These are phyloP conservation scores for Pterostichus madidus DNA, from an alignment of 2,888 invertebrate genomes.

Conservation along the genomic window DNA sequence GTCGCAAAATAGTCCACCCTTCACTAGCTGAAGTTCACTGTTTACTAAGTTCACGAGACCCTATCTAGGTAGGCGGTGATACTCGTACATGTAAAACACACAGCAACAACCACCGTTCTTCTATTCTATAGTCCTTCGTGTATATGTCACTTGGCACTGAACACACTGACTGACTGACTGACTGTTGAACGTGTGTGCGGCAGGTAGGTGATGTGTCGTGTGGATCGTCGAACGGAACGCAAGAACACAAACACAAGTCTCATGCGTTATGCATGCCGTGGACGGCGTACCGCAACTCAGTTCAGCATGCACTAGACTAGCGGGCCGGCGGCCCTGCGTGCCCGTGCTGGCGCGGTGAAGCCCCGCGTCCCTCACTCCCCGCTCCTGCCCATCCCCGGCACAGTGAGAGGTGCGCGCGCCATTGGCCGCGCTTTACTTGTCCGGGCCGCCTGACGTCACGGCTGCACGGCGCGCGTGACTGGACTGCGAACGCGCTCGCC, in stretches of 20 bases:
- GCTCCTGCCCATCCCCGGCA: conserved; percentile 71
- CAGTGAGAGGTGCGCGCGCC: conserved; percentile 75
- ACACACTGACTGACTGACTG: conserved; percentile 17
- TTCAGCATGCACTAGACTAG: conserved; percentile 80
- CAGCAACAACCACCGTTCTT: not conserved
- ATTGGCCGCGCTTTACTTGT: conserved; percentile 75
- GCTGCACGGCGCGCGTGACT: conserved; percentile 72
- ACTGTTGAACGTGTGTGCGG: not conserved
- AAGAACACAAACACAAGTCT: conserved; percentile 74
- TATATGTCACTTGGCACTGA: conserved; percentile 31
- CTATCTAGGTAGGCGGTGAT: not conserved
- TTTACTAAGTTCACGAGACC: conserved; percentile 50
- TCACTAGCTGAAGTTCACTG: conserved; percentile 65
- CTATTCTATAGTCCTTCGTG: not conserved
- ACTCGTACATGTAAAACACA: conserved; percentile 1
- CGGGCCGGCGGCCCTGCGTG: conserved; percentile 77
- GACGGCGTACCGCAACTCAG: conserved; percentile 77
- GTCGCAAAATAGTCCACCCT: conserved; percentile 58
- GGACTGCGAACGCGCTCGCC: conserved; percentile 72
- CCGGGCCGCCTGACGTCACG: conserved; percentile 74
- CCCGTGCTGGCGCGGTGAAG: conserved; percentile 76
- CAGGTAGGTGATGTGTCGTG: conserved; percentile 22
- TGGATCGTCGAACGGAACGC: conserved; percentile 45
- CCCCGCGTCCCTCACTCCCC: conserved; percentile 69
- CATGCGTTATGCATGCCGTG: conserved; percentile 82